Percentiles rank a stretch among this genome's conserved stretches.
phyloP scores from a whole-genome alignment of 2,888 invertebrate genomes.

The Limnephilus rhombicus region DNA sequence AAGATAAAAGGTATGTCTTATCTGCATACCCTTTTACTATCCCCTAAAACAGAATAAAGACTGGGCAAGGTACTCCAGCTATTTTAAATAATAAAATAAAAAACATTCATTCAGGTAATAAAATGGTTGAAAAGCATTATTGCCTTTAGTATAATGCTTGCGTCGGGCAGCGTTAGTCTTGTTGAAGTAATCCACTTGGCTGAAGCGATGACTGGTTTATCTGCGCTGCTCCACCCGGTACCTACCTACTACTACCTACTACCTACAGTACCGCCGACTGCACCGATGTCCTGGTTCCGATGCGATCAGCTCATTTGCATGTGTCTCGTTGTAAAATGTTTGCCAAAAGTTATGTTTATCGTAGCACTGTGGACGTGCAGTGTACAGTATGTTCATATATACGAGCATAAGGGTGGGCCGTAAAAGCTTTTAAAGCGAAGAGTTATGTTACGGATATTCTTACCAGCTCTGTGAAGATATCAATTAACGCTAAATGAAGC shows the following conservation, averaged over 20 bases:
- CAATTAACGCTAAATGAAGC: too few species aligned
- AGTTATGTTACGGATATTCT: too few species aligned
- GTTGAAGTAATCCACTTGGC: background rate
- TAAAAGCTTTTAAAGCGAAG: too few species aligned
- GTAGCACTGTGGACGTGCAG: background rate
- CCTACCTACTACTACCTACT: too few species aligned
- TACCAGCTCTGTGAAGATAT: too few species aligned
- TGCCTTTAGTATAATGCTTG: background rate
- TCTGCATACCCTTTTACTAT: too few species aligned
- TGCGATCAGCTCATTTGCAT: conserved; percentile 16
- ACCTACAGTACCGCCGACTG: background rate
- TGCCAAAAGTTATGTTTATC: conserved; percentile 13
- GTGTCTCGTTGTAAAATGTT: conserved; percentile 2
- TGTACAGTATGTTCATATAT: too few species aligned
- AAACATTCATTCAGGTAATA: background rate
- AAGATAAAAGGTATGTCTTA: too few species aligned
- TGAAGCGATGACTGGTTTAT: background rate
- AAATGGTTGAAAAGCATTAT: background rate
- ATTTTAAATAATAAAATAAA: background rate
- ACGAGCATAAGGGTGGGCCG: too few species aligned
- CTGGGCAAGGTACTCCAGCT: too few species aligned
- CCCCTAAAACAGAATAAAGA: too few species aligned
- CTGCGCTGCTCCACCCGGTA: background rate
- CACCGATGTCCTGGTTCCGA: background rate
- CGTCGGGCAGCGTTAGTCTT: background rate